These are phyloP conservation scores for Emesis furor DNA, from an alignment of 2,888 invertebrate genomes.

Conservation along the genomic window DNA sequence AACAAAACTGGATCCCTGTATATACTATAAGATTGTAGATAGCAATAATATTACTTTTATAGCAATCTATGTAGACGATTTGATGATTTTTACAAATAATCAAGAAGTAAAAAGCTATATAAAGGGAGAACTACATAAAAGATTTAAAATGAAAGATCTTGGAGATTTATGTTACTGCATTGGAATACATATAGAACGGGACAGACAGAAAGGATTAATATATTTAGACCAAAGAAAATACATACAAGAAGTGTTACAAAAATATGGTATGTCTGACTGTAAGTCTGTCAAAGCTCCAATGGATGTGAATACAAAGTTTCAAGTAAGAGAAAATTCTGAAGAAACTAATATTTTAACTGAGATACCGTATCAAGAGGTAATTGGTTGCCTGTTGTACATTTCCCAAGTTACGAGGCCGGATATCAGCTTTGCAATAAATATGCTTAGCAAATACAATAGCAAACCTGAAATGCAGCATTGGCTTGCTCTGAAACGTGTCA, in stretches of 20 bases:
- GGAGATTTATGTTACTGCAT: too few species aligned
- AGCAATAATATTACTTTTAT: too few species aligned
- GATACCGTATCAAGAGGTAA: too few species aligned
- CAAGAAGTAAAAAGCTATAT: too few species aligned
- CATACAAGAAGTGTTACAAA: too few species aligned
- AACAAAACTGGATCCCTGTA: not conserved
- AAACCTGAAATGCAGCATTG: conserved; percentile 53
- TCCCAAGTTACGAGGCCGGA: not conserved
- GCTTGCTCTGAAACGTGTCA: conserved; percentile 48
- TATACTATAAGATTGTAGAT: not conserved
- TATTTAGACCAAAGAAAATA: not conserved
- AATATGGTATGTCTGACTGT: not conserved
- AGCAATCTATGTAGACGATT: too few species aligned
- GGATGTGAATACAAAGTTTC: too few species aligned
- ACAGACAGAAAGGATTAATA: not conserved
- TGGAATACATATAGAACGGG: not conserved
- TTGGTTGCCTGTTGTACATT: not conserved
- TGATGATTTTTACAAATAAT: too few species aligned
- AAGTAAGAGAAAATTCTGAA: too few species aligned
- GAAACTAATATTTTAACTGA: too few species aligned
- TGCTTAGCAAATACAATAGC: conserved; percentile 35
- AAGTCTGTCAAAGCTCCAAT: not conserved
- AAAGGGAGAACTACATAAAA: not conserved
- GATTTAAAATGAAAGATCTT: not conserved
- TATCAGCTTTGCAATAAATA: not conserved